Percentiles rank a stretch among this genome's conserved stretches.
Conservation (phyloP, 1,140 invertebrate genomes). For the Oreohelix idahoensis region DNA sequence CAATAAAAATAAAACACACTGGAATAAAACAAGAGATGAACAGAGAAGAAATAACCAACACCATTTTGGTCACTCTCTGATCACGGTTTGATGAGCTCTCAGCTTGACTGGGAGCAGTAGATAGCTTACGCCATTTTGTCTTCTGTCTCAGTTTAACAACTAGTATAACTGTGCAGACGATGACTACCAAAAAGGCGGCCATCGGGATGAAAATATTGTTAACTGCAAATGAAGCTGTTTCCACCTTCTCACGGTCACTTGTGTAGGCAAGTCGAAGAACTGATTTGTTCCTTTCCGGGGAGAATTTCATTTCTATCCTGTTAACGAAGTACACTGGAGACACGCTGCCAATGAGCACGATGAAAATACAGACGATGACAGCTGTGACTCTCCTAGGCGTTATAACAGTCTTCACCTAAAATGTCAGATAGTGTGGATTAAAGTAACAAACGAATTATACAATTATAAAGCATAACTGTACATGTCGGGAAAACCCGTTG, state of each 20-base stretch:
- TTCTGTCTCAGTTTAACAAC: background rate
- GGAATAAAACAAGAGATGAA: conserved; percentile 16
- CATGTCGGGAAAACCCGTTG: no score
- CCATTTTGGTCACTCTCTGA: conserved; percentile 16
- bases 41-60: background rate
- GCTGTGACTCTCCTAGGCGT: background rate
- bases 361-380: background rate
- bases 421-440: no score
- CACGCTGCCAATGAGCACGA: background rate
- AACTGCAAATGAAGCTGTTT: background rate
- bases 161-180: background rate
- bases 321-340: conserved; percentile 3
- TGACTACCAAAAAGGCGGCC: background rate
- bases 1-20: conserved; percentile 1
- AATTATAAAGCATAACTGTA: no score
- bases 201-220: conserved; percentile 19
- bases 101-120: background rate
- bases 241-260: background rate
- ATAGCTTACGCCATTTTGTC: background rate
- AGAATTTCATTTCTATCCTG: background rate
- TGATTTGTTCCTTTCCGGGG: background rate
- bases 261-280: background rate
- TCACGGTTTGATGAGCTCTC: background rate
- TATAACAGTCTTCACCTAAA: background rate
- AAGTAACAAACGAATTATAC: no score